These are phyloP conservation scores for Brenthis hecate DNA, from an alignment of 2,888 invertebrate species.

Conservation along the genomic window DNA sequence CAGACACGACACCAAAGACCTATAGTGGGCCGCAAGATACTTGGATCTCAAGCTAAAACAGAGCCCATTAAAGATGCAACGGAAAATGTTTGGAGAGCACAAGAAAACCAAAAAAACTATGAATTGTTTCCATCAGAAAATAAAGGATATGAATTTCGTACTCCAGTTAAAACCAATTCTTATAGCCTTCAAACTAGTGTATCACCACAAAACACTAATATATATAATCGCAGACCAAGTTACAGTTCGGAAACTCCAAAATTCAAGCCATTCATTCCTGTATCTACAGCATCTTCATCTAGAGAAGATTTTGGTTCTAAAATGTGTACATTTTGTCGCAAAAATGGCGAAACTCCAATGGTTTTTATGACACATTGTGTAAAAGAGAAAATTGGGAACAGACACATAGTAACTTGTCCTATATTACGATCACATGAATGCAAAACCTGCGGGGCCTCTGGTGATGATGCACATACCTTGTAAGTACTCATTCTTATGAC, in stretches of 20 bases:
- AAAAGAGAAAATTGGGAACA: constrained; percentile 57
- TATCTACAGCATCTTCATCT: constrained; percentile 30
- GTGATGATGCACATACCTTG: constrained; percentile 75
- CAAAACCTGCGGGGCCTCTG: constrained; percentile 60
- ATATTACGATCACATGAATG: constrained; percentile 69
- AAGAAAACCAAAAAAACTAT: constrained; percentile 44
- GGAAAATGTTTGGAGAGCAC: background rate
- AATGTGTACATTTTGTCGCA: constrained; percentile 70
- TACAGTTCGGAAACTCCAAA: background rate
- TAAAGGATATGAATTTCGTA: constrained; percentile 48
- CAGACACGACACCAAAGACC: constrained; percentile 48
- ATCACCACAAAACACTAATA: no score
- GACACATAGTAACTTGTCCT: constrained; percentile 65
- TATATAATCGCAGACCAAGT: no score
- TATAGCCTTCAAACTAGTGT: no score
- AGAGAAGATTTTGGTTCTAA: constrained; percentile 43
- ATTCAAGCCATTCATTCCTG: constrained; percentile 18
- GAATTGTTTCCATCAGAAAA: constrained; percentile 62
- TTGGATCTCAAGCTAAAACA: constrained; percentile 37
- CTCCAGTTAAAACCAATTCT: constrained; percentile 45
- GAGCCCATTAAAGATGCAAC: background rate
- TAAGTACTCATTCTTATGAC: constrained; percentile 52
- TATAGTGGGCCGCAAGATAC: constrained; percentile 63
- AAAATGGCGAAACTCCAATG: constrained; percentile 69
- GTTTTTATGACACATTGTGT: constrained; percentile 68